Percentiles rank a stretch among this genome's conserved stretches.
phyloP scores from a whole-genome alignment of 1,140 invertebrate genomes.

The Physella acuta region DNA sequence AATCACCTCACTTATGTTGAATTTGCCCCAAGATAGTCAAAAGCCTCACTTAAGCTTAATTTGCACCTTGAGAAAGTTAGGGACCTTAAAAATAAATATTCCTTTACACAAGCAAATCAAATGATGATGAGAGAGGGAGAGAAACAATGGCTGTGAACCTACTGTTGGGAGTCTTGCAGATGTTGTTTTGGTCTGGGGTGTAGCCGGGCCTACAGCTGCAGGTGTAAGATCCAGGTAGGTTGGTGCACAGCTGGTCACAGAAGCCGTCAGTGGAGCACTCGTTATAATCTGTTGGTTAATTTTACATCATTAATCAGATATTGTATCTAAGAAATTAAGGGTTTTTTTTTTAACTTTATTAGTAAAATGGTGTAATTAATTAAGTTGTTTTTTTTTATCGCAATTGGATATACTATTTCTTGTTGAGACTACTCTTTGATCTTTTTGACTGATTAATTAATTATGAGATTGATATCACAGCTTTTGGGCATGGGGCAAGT shows the following conservation, averaged over 20 bases:
- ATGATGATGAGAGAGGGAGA: background rate
- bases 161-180: slow-evolving; percentile 33
- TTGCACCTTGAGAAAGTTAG: background rate
- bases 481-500: no score
- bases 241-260: slow-evolving; percentile 91
- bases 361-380: no score
- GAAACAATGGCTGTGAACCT: slow-evolving; percentile 13
- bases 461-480: no score
- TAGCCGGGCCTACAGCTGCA: slow-evolving; percentile 71
- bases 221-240: slow-evolving; percentile 76
- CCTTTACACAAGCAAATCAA: background rate
- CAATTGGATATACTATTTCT: no score
- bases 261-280: slow-evolving; percentile 94
- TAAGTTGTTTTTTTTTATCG: no score
- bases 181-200: slow-evolving; percentile 27
- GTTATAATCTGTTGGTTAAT: slow-evolving; percentile 86
- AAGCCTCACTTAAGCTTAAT: background rate
- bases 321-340: no score
- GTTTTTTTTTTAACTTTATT: no score
- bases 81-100: background rate
- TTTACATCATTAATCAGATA: no score
- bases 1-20: no score
- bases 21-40: no score
- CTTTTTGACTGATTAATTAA: no score
- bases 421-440: no score